Percentiles rank a stretch among this genome's conserved stretches.
These are phyloP conservation scores for Alviniconcha strummeri DNA, from an alignment of 2,888 invertebrate genomes.

Conservation along the genomic window DNA sequence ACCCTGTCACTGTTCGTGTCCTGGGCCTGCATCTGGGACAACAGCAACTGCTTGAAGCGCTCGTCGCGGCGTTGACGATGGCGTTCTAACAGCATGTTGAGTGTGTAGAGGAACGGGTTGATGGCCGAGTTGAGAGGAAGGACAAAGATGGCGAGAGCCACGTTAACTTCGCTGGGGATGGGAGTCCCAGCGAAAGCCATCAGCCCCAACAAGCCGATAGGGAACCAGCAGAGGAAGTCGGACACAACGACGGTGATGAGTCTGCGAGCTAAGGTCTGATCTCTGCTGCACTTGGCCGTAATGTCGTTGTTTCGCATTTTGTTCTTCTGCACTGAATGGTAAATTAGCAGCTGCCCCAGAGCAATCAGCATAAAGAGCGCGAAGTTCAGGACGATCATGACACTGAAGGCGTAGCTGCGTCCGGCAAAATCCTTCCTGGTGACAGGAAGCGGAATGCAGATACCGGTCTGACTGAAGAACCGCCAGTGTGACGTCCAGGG, in stretches of 20 bases:
- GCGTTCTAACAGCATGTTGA: constrained; percentile 6
- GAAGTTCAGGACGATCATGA: constrained; percentile 68
- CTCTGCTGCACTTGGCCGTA: neutral
- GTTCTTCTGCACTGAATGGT: constrained; percentile 48
- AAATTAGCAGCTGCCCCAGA: constrained; percentile 67
- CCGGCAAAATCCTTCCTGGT: constrained; percentile 67
- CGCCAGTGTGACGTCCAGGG: constrained; percentile 48
- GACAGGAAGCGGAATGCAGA: constrained; percentile 70
- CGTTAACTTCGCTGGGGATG: constrained; percentile 7
- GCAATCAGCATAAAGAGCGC: constrained; percentile 64
- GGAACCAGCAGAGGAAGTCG: constrained; percentile 24
- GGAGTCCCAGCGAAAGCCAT: neutral
- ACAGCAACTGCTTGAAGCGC: neutral
- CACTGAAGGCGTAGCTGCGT: constrained; percentile 67
- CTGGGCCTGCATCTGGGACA: neutral
- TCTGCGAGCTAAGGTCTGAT: constrained; percentile 3
- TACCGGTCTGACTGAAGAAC: constrained; percentile 62
- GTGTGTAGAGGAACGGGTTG: constrained; percentile 16
- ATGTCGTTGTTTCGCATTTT: neutral
- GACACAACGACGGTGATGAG: constrained; percentile 12
- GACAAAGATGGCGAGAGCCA: constrained; percentile 3
- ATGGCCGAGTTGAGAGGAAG: constrained; percentile 19
- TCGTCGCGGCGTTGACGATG: neutral
- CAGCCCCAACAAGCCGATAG: neutral
- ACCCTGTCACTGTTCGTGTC: neutral